These are phyloP conservation scores for Spisula solida DNA, from an alignment of 2,888 invertebrate species.

Conservation along the genomic window DNA sequence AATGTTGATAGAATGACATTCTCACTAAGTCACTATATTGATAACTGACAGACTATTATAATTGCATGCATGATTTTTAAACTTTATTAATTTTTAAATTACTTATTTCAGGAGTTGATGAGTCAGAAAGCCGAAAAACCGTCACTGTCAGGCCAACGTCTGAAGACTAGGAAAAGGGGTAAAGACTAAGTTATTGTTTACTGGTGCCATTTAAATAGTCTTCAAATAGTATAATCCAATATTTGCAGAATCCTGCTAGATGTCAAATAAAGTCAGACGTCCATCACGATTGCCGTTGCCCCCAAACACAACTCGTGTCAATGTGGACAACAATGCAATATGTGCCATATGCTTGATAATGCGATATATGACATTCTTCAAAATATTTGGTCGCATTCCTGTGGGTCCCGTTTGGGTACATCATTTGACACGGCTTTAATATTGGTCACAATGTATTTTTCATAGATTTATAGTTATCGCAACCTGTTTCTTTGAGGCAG, in stretches of 20 bases:
- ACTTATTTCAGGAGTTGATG: conserved; percentile 92
- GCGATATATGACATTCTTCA: neutral
- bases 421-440: too few species aligned
- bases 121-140: conserved; percentile 99
- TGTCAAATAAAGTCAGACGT: too few species aligned
- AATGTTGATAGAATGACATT: too few species aligned
- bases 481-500: too few species aligned
- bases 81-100: neutral
- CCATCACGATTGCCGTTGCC: too few species aligned
- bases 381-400: neutral
- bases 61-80: neutral
- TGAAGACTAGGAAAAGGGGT: conserved; percentile 99
- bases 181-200: conserved; percentile 85
- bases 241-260: too few species aligned
- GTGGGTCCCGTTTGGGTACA: neutral
- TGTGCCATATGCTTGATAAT: too few species aligned
- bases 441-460: neutral
- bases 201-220: too few species aligned
- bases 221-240: too few species aligned
- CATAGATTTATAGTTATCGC: neutral
- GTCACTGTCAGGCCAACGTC: conserved; percentile 99
- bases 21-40: neutral
- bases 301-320: too few species aligned
- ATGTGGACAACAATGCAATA: too few species aligned
- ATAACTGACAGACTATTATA: neutral